Evolutionary conservation across 1,140 invertebrate genomes (phyloP).

Genomic region (Sarcophaga peregrina): DNA sequence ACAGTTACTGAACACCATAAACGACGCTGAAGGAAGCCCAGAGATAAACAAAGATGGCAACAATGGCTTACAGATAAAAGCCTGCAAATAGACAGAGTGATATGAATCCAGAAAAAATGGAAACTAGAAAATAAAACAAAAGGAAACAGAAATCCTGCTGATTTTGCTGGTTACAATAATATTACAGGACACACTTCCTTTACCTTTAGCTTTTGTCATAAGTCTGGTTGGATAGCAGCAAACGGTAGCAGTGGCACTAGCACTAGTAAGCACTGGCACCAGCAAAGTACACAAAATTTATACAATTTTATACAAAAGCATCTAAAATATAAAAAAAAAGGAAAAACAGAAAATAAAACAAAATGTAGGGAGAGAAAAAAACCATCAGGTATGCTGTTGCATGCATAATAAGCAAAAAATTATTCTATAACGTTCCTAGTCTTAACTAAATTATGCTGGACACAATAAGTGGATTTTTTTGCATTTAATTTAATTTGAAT

Average conservation of each 20-base stretch:
- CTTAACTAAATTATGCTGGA: background rate
- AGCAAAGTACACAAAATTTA: background rate
- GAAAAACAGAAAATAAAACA: background rate
- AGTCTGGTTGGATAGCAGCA: no score
- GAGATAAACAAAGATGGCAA: background rate
- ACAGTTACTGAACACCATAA: background rate
- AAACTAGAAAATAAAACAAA: background rate
- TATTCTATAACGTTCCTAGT: background rate
- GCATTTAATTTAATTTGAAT: background rate
- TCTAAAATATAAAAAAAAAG: background rate
- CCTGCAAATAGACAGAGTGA: background rate
- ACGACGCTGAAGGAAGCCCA: background rate
- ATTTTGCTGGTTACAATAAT: background rate
- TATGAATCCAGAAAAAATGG: no score
- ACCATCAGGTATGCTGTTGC: background rate
- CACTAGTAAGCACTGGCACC: no score
- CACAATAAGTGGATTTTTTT: background rate
- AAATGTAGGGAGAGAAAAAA: background rate
- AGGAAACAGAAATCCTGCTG: background rate
- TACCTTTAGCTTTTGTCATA: no score
- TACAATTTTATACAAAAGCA: background rate
- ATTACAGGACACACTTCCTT: background rate
- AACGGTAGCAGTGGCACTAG: background rate
- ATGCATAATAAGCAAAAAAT: slow-evolving; percentile 22
- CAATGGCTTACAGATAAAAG: background rate